phyloP scores from a whole-genome alignment of 2,888 invertebrate genomes.

The Panopea generosa region DNA sequence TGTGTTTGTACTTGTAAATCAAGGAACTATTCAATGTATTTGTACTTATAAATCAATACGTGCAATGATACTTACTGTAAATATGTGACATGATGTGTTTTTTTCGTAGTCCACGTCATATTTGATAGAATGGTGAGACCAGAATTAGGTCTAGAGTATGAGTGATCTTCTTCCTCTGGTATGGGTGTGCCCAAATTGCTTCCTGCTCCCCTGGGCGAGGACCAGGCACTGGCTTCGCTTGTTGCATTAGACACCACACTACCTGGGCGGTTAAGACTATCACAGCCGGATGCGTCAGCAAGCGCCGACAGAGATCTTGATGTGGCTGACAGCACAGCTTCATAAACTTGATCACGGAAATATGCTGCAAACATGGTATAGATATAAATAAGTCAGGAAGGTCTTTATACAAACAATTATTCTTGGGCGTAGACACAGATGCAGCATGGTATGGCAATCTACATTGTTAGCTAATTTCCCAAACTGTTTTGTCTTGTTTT shows the following conservation, averaged over 20 bases:
- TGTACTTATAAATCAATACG: too few relatives aligned
- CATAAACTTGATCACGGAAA: slow-evolving; percentile 81
- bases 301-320: slow-evolving; percentile 80
- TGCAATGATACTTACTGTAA: slow-evolving; percentile 83
- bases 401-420: neutral
- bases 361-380: slow-evolving; percentile 67
- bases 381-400: neutral
- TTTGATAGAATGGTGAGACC: slow-evolving; percentile 80
- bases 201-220: slow-evolving; percentile 66
- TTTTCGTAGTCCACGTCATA: slow-evolving; percentile 81
- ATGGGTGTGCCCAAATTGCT: slow-evolving; percentile 55
- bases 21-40: too few relatives aligned
- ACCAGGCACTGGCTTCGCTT: slow-evolving; percentile 67
- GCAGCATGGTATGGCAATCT: too few relatives aligned
- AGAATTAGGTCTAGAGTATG: slow-evolving; percentile 71
- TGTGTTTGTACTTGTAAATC: too few relatives aligned
- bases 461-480: too few relatives aligned
- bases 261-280: slow-evolving; percentile 74
- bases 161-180: slow-evolving; percentile 50
- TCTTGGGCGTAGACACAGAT: too few relatives aligned
- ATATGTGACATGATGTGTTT: slow-evolving; percentile 73
- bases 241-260: slow-evolving; percentile 71
- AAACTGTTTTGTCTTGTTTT: too few relatives aligned
- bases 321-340: slow-evolving; percentile 79
- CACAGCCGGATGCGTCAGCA: slow-evolving; percentile 83